A percentile compares a stretch with the other conserved stretches of the same genome.
Evolutionary conservation across 2,888 invertebrate species (phyloP).

Genomic region (Apodemia zela): DNA sequence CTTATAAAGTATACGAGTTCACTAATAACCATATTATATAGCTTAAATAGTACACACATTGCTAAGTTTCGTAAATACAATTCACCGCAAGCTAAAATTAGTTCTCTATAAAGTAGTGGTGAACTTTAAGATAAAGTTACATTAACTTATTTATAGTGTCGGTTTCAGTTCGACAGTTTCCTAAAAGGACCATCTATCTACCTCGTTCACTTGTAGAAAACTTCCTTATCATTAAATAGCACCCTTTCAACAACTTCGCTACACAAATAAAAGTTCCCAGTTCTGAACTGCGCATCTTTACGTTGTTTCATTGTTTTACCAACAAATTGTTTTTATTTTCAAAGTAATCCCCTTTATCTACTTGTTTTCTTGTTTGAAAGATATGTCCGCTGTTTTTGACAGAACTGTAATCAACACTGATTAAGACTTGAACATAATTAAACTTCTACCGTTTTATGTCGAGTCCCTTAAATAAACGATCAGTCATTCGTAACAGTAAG

Average conservation of each 20-base stretch:
- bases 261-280: conserved; percentile 42
- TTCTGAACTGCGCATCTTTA: conserved; percentile 28
- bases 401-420: background rate
- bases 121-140: conserved; percentile 8
- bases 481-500: too few relatives aligned
- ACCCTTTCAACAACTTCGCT: conserved; percentile 41
- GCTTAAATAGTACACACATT: background rate
- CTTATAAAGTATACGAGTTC: too few relatives aligned
- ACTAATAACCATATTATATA: too few relatives aligned
- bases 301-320: conserved; percentile 39
- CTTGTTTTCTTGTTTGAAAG: conserved; percentile 27
- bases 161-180: conserved; percentile 15
- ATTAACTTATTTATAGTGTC: conserved; percentile 16
- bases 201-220: conserved; percentile 27
- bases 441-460: background rate
- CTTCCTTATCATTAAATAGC: conserved; percentile 45
- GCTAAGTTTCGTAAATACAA: background rate
- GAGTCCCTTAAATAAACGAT: too few relatives aligned
- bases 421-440: background rate
- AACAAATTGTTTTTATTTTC: conserved; percentile 38
- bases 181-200: conserved; percentile 12
- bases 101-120: background rate
- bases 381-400: conserved; percentile 23
- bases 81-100: background rate
- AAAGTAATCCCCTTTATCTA: conserved; percentile 29